Percentiles rank a stretch among this genome's conserved stretches.
phyloP scores from a whole-genome alignment of 92 coral and sea anemone genomes.

The Blastomussa wellsi region DNA sequence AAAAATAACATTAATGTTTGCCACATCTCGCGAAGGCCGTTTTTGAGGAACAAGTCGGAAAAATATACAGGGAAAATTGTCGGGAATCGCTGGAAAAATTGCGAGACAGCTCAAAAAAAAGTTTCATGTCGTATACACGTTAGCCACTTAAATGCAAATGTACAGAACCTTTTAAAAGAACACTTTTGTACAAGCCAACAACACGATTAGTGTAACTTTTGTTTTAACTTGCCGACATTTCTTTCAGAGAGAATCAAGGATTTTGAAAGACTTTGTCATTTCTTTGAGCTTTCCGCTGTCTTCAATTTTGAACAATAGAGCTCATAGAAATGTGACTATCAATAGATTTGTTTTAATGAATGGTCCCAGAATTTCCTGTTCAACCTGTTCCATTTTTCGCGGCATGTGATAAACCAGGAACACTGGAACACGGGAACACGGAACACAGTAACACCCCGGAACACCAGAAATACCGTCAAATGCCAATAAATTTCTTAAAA shows the following conservation, averaged over 20 bases:
- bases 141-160: slow-evolving; percentile 14
- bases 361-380: neutral
- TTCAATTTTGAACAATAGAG: slow-evolving; percentile 2
- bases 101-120: neutral
- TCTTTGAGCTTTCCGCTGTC: slow-evolving; percentile 31
- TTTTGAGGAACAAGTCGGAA: neutral
- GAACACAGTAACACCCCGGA: no score
- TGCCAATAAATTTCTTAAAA: no score
- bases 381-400: neutral
- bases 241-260: neutral
- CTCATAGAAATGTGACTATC: neutral
- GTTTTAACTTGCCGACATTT: slow-evolving; percentile 31
- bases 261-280: neutral
- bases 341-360: neutral
- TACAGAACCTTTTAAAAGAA: neutral
- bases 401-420: no score
- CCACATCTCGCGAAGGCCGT: neutral
- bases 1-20: no score
- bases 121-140: neutral
- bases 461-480: no score
- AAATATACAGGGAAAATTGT: neutral
- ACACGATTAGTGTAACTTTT: slow-evolving; percentile 3
- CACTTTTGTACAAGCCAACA: neutral
- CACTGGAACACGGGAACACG: no score
- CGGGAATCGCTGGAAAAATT: neutral